phyloP scores from a whole-genome alignment of 1,140 invertebrate genomes.

The Pogonomyrmex barbatus region DNA sequence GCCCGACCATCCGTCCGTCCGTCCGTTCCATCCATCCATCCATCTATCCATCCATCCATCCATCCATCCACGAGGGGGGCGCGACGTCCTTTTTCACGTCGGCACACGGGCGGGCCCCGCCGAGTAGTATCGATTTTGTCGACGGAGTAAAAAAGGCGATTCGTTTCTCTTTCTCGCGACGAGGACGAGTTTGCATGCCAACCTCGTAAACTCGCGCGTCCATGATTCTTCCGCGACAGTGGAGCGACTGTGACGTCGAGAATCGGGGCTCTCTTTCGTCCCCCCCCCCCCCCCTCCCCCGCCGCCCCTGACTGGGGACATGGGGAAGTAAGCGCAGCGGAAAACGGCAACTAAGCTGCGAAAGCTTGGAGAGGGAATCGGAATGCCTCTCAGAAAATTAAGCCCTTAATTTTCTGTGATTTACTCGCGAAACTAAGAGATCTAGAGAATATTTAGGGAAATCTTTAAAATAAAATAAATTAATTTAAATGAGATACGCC shows the following conservation, averaged over 20 bases:
- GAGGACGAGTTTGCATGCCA: slow-evolving; percentile 39
- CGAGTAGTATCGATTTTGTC: slow-evolving; percentile 48
- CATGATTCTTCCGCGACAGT: slow-evolving; percentile 52
- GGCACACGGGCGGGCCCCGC: slow-evolving; percentile 16
- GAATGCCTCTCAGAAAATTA: slow-evolving; percentile 25
- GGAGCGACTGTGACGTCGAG: slow-evolving; percentile 13
- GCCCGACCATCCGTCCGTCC: slow-evolving; percentile 6
- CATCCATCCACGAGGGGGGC: neutral
- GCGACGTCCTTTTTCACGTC: slow-evolving; percentile 39
- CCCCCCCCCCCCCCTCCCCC: no score
- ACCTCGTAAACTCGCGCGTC: slow-evolving; percentile 49
- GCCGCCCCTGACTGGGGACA: neutral
- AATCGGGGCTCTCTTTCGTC: slow-evolving; percentile 9
- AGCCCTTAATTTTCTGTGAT: slow-evolving; percentile 33
- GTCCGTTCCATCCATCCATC: slow-evolving; percentile 19
- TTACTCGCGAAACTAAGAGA: neutral
- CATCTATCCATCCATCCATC: neutral
- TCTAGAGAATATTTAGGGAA: neutral
- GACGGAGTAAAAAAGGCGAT: slow-evolving; percentile 40
- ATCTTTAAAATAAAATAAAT: slow-evolving; percentile 26
- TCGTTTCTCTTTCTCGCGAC: slow-evolving; percentile 46
- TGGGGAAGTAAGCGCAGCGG: slow-evolving; percentile 23
- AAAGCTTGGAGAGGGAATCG: neutral
- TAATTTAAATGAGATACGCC: slow-evolving; percentile 26
- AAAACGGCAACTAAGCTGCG: slow-evolving; percentile 37